These are phyloP conservation scores for Xyrauchen texanus DNA, from an alignment of 2,113 vertebrate genomes.

Conservation along the genomic window DNA sequence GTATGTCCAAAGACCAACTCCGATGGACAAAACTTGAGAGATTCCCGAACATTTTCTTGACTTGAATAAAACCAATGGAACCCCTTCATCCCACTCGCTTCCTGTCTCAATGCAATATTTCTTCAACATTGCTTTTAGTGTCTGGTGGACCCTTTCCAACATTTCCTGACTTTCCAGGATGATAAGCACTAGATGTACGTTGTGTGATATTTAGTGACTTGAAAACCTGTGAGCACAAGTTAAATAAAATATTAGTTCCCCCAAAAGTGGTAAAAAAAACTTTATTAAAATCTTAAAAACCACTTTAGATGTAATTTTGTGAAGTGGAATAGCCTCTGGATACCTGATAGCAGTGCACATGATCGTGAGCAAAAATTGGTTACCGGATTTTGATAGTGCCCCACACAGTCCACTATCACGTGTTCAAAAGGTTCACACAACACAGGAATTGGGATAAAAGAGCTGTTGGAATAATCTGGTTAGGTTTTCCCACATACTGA, in stretches of 20 bases:
- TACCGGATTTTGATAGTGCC: no score
- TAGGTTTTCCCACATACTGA: no score
- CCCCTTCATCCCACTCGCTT: background rate
- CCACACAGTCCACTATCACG: background rate
- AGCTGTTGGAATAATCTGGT: no score
- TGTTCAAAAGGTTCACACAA: no score
- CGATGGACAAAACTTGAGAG: background rate
- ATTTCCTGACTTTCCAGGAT: no score
- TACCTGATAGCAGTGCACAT: background rate
- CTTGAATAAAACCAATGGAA: background rate
- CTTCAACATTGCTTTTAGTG: no score
- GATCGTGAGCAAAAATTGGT: background rate
- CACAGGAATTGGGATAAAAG: no score
- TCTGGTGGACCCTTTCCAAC: no score
- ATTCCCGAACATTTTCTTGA: background rate
- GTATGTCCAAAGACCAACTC: conserved; percentile 4
- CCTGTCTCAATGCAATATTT: background rate
- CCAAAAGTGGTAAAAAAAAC: background rate
- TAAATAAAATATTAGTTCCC: background rate
- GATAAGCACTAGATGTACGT: background rate
- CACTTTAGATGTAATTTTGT: background rate
- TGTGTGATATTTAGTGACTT: background rate
- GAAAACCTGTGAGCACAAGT: background rate
- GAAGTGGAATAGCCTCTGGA: background rate
- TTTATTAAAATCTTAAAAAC: no score